Evolutionary conservation across 2,113 vertebrate species (phyloP), one percentile per base, ranked within the genome.

Genomic region (Xenopus borealis): DNA sequence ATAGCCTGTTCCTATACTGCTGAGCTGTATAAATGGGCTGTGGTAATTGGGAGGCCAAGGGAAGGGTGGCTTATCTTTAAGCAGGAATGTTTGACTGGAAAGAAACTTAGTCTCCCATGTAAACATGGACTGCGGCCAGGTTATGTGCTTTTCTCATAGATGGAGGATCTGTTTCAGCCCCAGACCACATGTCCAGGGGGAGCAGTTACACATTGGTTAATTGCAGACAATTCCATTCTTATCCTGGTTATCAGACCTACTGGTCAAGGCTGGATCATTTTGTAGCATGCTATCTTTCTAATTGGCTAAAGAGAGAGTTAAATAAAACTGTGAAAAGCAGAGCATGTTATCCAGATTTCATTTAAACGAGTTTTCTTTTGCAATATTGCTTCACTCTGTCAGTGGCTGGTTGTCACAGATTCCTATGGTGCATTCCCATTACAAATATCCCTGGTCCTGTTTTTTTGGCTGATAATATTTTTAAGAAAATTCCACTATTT

Each of bases 21-120:
- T 63, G 62, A 66, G 55, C 23, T 30, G 19, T 10, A 13, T 5
- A 63, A n/a, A 30, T 65, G 33, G 52, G 65, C 16, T 27, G 62
- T 45, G 58, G 62, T 66, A 75, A 75, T 68, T 75, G 72, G 65
- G 72, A 75, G 72, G 72, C 72, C 72, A 10, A 9, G 65, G 14
- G 19, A 45, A 75, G 66, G 72, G 65, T 50, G 72, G 57, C 65
- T 75, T 75, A 75, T 75, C 72, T 75, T 55, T 61, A 62, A 57
- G 65, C 64, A 75, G 65, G 72, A 75, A 75, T 75, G 72, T 52
- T 47, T 30, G n/a, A 52, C 72, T 75, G 72, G 72, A 75, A 75
- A 47, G 72, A 75, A 40, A 75, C 64, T 75, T 62, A 75, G 72
- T 75, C 72, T 75, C 72, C 72, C 65, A 75, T 75, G 66, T 75